Conservation (phyloP, 2,113 vertebrate species). For the Siphamia tubifer region DNA sequence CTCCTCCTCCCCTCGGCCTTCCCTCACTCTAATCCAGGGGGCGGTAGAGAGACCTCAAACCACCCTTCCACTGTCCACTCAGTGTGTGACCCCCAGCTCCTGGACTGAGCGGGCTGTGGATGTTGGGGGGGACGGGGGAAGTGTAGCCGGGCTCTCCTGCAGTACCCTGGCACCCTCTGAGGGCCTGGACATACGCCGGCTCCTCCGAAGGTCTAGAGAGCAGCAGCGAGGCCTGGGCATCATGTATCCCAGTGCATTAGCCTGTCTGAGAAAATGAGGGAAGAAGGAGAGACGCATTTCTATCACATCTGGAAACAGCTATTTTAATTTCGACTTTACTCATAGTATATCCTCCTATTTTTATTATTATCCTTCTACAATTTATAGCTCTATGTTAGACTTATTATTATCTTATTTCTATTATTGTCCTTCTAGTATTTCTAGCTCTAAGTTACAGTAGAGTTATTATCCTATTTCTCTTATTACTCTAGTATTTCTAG, state of each 20-base stretch:
- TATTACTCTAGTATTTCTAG: no score
- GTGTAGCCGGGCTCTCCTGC: slow-evolving; percentile 61
- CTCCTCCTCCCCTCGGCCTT: slow-evolving; percentile 17
- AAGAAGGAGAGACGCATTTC: no score
- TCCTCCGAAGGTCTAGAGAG: slow-evolving; percentile 55
- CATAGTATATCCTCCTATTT: no score
- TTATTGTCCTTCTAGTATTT: no score
- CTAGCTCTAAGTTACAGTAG: no score
- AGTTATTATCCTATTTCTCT: no score
- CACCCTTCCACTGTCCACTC: slow-evolving; percentile 47
- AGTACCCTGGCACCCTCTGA: slow-evolving; percentile 68
- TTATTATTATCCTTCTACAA: no score
- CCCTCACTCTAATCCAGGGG: slow-evolving; percentile 46
- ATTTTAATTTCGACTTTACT: neutral
- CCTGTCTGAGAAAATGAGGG: slow-evolving; percentile 48
- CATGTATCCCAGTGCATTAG: slow-evolving; percentile 1
- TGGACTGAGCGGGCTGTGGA: neutral
- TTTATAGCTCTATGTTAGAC: no score
- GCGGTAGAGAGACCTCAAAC: slow-evolving; percentile 60
- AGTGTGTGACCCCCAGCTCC: neutral
- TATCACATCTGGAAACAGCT: neutral
- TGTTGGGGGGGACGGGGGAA: slow-evolving; percentile 21
- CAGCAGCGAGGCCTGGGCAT: neutral
- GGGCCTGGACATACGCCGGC: slow-evolving; percentile 46
- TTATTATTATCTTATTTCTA: no score